A percentile compares a stretch with the other conserved stretches of the same genome.
Conservation (phyloP, 2,888 invertebrate genomes). For the Chironomus riparius region DNA sequence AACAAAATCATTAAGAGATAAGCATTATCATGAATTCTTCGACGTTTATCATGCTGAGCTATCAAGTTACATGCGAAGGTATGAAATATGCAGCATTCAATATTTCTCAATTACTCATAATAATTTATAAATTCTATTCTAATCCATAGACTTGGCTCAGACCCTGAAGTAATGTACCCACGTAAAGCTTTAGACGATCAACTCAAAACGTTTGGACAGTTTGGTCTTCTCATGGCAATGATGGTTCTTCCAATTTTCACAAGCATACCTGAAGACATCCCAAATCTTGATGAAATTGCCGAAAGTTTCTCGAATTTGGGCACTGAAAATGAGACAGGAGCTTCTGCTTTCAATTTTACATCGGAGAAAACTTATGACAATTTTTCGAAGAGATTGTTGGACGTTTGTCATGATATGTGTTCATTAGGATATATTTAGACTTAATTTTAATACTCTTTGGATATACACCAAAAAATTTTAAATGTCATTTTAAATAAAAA, state of each 20-base stretch:
- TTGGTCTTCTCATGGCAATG: constrained; percentile 36
- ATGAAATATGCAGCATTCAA: no score
- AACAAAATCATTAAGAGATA: constrained; percentile 32
- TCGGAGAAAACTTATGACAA: constrained; percentile 18
- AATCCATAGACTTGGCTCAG: constrained; percentile 34
- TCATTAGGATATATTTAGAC: constrained; percentile 31
- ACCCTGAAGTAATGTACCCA: constrained; percentile 33
- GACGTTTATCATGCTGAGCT: constrained; percentile 34
- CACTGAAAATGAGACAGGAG: neutral
- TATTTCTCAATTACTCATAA: no score
- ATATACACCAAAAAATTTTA: no score
- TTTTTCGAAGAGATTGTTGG: constrained; percentile 34
- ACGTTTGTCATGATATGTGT: constrained; percentile 34
- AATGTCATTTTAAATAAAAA: no score
- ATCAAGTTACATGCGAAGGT: constrained; percentile 33
- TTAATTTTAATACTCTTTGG: no score
- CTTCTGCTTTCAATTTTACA: neutral
- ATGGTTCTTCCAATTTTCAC: constrained; percentile 37
- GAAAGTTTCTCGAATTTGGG: neutral
- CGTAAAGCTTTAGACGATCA: constrained; percentile 33
- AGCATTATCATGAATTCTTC: constrained; percentile 33
- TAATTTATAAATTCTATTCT: no score
- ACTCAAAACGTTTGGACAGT: constrained; percentile 33
- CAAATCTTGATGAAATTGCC: constrained; percentile 34
- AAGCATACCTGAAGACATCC: constrained; percentile 34